Conservation (phyloP, 1,140 invertebrate species). For the Heliconius hewitsoni region DNA sequence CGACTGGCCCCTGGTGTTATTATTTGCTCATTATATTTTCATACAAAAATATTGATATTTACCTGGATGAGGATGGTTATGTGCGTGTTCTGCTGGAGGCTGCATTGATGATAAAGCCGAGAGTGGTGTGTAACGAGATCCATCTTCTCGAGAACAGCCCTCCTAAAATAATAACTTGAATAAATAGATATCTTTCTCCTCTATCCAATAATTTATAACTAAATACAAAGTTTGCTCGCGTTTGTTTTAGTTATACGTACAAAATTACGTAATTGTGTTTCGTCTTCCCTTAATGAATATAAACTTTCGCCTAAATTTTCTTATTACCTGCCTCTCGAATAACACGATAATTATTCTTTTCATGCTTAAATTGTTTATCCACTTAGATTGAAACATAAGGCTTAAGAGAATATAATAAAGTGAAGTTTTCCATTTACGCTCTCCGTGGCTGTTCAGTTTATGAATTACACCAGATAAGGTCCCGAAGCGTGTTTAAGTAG, state of each 20-base stretch:
- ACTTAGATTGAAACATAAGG: not conserved
- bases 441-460: conserved; percentile 51
- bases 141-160: conserved; percentile 69
- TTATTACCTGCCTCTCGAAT: not conserved
- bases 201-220: not conserved
- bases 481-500: conserved; percentile 72
- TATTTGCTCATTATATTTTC: no score
- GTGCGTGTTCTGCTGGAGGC: conserved; percentile 85
- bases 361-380: not conserved
- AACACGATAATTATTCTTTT: not conserved
- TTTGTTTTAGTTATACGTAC: not conserved
- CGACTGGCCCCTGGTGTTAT: no score
- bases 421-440: conserved; percentile 50
- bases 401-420: conserved; percentile 44
- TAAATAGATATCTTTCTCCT: not conserved
- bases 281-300: not conserved
- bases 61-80: conserved; percentile 77
- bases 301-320: not conserved
- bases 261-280: not conserved
- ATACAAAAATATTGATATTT: conserved; percentile 39
- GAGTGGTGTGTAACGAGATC: conserved; percentile 87
- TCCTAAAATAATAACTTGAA: conserved; percentile 52
- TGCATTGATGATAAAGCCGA: conserved; percentile 93
- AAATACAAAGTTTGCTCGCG: not conserved
- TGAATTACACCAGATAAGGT: conserved; percentile 66